Conservation (phyloP, 2,797 vertebrate species). For the Halcyon leucocephala region DNA sequence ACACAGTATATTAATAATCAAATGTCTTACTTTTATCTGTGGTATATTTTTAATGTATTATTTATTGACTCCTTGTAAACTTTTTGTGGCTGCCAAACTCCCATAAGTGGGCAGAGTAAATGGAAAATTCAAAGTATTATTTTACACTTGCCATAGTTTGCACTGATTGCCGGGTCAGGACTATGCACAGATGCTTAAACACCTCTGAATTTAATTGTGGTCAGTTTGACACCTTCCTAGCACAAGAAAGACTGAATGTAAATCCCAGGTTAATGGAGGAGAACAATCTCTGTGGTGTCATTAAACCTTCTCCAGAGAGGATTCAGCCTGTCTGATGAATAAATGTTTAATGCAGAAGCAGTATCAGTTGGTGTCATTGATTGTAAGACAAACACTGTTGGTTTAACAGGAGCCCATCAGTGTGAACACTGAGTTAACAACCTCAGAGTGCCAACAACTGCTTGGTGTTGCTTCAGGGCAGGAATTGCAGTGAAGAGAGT, state of each 20-base stretch:
- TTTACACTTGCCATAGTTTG: not conserved
- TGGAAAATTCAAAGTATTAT: not conserved
- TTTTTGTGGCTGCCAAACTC: not conserved
- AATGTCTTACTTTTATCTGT: not conserved
- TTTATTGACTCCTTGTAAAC: not conserved
- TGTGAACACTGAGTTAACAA: not conserved
- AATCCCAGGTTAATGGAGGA: slow-evolving; percentile 44
- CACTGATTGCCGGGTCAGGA: not conserved
- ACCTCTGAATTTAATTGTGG: not conserved
- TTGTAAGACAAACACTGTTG: not conserved
- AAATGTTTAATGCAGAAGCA: slow-evolving; percentile 43
- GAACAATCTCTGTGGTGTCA: slow-evolving; percentile 16
- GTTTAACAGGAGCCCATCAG: not conserved
- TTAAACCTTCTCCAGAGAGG: slow-evolving; percentile 2
- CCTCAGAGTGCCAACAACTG: not conserved
- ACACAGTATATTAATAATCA: not conserved
- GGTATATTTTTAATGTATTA: not conserved
- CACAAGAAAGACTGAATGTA: not conserved
- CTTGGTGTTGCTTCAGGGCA: not conserved
- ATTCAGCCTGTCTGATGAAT: not conserved
- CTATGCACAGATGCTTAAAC: not conserved
- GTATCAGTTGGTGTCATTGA: slow-evolving; percentile 5
- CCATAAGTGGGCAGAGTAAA: not conserved
- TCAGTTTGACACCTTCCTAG: not conserved
- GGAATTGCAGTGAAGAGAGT: not conserved